Evolutionary conservation across 2,888 invertebrate genomes (phyloP).

Genomic region (Pammene aurita): DNA sequence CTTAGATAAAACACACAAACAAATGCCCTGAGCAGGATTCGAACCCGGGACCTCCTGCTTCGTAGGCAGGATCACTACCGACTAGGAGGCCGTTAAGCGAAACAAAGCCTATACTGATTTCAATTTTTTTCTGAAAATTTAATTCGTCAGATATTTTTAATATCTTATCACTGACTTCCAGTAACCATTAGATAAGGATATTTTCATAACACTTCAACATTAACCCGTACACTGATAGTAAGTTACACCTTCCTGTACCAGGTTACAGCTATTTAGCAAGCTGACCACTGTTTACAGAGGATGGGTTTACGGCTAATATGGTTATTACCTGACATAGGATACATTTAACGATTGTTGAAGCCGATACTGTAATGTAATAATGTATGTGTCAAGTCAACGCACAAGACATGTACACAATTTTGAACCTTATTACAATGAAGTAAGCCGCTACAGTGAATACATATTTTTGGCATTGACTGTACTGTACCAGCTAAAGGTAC

Average conservation of each 20-base stretch:
- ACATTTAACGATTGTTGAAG: conserved; percentile 9
- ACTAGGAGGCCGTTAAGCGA: no score
- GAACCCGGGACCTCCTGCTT: no score
- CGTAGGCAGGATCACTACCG: no score
- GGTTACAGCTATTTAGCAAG: conserved; percentile 5
- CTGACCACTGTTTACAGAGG: conserved; percentile 21
- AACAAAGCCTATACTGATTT: no score
- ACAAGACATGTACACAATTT: background rate
- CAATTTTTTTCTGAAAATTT: no score
- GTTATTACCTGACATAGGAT: conserved; percentile 21
- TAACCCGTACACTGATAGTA: background rate
- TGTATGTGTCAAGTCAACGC: background rate
- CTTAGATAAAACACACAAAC: no score
- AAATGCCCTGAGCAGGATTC: no score
- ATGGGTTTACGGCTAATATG: conserved; percentile 10
- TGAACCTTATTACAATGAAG: no score
- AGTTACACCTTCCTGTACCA: conserved; percentile 19
- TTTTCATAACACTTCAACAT: background rate
- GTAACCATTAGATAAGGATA: background rate
- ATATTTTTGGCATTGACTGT: no score
- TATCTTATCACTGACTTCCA: background rate
- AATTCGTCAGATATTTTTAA: no score
- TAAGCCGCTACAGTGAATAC: no score
- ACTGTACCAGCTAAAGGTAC: no score
- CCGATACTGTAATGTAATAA: conserved; percentile 4